Conservation (phyloP, 2,888 invertebrate species). For the Polymixis lichenea region DNA sequence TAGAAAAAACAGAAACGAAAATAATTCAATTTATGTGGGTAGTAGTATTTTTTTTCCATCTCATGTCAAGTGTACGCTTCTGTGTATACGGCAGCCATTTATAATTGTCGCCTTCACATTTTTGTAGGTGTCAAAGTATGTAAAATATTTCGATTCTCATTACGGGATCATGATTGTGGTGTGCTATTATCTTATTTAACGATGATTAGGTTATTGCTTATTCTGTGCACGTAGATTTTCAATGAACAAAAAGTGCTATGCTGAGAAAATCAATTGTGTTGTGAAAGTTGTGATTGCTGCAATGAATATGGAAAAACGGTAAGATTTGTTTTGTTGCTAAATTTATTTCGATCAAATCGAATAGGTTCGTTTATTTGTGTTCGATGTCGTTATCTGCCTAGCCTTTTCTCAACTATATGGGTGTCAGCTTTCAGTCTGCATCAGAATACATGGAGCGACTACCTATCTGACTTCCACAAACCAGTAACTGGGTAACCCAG, state of each 20-base stretch:
- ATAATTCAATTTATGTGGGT: neutral
- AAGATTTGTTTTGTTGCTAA: neutral
- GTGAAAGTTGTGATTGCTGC: neutral
- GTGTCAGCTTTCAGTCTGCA: no score
- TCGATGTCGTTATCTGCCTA: no score
- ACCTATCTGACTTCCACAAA: no score
- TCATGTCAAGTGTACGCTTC: constrained; percentile 25
- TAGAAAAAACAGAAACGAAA: neutral
- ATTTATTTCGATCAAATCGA: neutral
- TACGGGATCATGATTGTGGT: constrained; percentile 65
- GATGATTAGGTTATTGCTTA: constrained; percentile 50
- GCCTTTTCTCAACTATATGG: no score
- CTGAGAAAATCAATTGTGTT: neutral
- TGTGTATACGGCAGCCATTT: constrained; percentile 70
- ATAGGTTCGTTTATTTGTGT: no score
- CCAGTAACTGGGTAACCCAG: no score
- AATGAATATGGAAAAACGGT: neutral
- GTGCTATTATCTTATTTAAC: constrained; percentile 9
- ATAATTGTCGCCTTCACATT: constrained; percentile 77
- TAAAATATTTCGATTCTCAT: constrained; percentile 73
- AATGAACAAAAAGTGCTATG: neutral
- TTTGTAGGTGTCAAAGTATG: constrained; percentile 80
- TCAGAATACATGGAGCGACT: no score
- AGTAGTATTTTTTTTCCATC: neutral
- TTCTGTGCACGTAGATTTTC: constrained; percentile 51